Conservation (phyloP, 2,888 invertebrate species). For the Heteromurus nitidus region DNA sequence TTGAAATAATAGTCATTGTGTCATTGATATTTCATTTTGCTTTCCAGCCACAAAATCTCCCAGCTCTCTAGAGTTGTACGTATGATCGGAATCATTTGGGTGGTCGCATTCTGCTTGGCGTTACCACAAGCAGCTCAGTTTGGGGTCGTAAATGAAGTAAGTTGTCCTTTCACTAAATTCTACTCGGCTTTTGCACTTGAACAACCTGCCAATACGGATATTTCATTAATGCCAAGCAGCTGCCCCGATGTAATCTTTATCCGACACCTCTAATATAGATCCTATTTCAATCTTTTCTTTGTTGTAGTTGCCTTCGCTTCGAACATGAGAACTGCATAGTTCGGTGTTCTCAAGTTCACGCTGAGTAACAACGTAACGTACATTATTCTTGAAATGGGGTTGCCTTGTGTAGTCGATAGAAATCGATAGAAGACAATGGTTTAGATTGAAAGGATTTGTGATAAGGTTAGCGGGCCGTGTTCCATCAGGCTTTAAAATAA, state of each 20-base stretch:
- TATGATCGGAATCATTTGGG: slow-evolving; percentile 88
- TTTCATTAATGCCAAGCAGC: not conserved
- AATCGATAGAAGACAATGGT: too few relatives aligned
- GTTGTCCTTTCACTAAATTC: slow-evolving; percentile 18
- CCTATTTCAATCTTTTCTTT: not conserved
- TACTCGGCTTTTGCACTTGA: not conserved
- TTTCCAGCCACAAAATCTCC: slow-evolving; percentile 83
- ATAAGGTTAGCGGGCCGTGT: too few relatives aligned
- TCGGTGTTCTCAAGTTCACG: too few relatives aligned
- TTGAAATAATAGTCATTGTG: too few relatives aligned
- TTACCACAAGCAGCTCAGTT: slow-evolving; percentile 78
- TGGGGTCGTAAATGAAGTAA: slow-evolving; percentile 75
- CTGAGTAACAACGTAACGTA: too few relatives aligned
- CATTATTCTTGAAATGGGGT: too few relatives aligned
- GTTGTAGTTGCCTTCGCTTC: too few relatives aligned
- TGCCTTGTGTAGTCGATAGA: too few relatives aligned
- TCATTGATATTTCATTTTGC: too few relatives aligned
- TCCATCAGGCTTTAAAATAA: too few relatives aligned
- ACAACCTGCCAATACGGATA: not conserved
- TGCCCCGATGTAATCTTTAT: not conserved
- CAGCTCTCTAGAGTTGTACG: slow-evolving; percentile 88
- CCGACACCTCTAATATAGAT: too few relatives aligned
- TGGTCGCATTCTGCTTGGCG: slow-evolving; percentile 84
- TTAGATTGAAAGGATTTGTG: too few relatives aligned
- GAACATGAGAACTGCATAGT: not conserved